Conservation (phyloP, 2,797 vertebrate genomes). For the Aphelocoma californica region DNA sequence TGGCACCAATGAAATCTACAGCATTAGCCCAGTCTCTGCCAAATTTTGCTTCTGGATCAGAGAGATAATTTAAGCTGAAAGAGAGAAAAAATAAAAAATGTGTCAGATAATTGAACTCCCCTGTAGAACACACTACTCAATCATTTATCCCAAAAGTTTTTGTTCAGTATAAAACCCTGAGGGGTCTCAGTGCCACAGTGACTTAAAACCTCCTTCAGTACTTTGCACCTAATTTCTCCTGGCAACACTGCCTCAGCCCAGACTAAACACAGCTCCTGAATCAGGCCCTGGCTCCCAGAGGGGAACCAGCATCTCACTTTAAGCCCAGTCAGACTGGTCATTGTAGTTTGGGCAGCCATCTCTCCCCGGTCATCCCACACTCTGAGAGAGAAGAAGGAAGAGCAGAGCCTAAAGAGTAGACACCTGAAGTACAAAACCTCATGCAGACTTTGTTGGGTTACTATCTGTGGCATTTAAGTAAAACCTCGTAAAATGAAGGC, state of each 20-base stretch:
- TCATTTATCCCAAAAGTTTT: neutral
- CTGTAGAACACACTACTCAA: neutral
- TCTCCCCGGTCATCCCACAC: neutral
- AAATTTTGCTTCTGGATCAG: slow-evolving; percentile 77
- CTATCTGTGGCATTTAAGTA: too few species aligned
- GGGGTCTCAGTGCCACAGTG: neutral
- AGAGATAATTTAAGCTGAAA: slow-evolving; percentile 76
- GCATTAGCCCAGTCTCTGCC: slow-evolving; percentile 70
- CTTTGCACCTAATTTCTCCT: neutral
- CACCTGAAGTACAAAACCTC: neutral
- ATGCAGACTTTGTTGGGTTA: neutral
- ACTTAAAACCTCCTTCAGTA: neutral
- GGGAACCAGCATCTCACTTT: neutral
- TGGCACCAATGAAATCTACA: slow-evolving; percentile 76
- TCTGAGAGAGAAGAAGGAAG: accelerated
- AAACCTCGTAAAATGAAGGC: too few species aligned
- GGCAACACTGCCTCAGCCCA: neutral
- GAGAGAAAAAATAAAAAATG: neutral
- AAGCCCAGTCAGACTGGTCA: neutral
- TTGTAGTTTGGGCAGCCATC: accelerated
- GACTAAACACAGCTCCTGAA: neutral
- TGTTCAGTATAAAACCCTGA: neutral
- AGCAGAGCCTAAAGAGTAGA: neutral
- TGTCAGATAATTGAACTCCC: neutral
- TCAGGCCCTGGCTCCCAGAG: neutral